Evolutionary conservation across 2,888 invertebrate species (phyloP), one percentile per base, ranked within the genome.

Genomic region (Leptopilina drosophilae): DNA sequence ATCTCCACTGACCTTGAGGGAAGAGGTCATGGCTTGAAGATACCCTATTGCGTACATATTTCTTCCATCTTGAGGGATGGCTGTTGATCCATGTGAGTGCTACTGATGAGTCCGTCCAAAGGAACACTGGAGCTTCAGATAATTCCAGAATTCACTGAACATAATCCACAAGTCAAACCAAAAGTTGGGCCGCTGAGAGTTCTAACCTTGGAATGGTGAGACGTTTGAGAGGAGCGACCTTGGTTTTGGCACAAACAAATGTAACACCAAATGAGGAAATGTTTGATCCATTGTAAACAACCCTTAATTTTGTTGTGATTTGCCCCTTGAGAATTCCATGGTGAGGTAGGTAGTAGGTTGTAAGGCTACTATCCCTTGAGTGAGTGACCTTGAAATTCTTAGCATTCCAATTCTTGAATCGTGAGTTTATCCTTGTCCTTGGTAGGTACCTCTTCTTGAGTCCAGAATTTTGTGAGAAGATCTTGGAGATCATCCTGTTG

Each of bases 241-340:
- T 33, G 1, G 33, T 33, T 33, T 4, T 33, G 33, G 33, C 2
- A 80, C 83, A 14, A 82, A 81, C 26, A 88, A 77, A 42, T 87
- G 84, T 12, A 88, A 3, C 56, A 56, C n/a, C n/a, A 14, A 5
- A 56, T 12, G 56, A 5, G 56, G 56, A n/a, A n/a, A 20, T 1
- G 59, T 20, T 59, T n/a, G 59, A 14, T 9, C 33, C 59, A 4
- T 59, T 59, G 59, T 15, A 59, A 0, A 59, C 15, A 0, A 15
- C 15, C 7, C 59, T 59, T 26, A 49, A 42, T 15, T 69, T 69
- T 2, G 65, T 20, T 11, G 26, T 59, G 15, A 20, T 59, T 15
- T 15, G 15, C 15, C 20, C 59, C 59, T 1, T 59, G 59, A 56
- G n/a, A 12, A 56, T 56, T 4, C 2, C 33, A 33, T 33, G 33